Base-by-base conservation (phyloP, 53 echinoderm and acorn worm genomes). In the Luidia sarsii region DNA sequence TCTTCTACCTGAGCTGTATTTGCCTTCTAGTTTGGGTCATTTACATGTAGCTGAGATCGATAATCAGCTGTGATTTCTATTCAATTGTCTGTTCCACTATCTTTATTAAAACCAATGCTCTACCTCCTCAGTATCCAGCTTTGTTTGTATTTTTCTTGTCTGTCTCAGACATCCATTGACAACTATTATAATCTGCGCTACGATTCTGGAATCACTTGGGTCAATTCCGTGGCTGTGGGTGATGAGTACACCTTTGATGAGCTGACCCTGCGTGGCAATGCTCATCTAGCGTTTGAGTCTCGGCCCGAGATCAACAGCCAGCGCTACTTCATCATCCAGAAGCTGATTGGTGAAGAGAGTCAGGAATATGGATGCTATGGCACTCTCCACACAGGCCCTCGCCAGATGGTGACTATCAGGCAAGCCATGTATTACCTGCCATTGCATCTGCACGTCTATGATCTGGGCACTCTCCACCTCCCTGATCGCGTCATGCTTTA, bases 251-350 rank as follows among this genome's bases (percentile, higher is more conserved):
- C 53, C 29, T 82, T 88, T 57, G 85, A 85, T 43, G 80, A 85
- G 60, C 59, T 92, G 14, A 52, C 29, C 4, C 65, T 94, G n/a
- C 77, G 36, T 30, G 94, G 94, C 10, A 79, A 57, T 18, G 94
- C 91, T 8, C 94, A 94, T 51, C 86, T 94, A 28, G 94, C 70
- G n/a, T 86, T 94, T 66, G 94, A 91, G 71, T 49, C 73, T 52
- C 61, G 35, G 5, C 32, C 51, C 2, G 62, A 52, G 16, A 43
- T 34, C 50, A 28, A 65, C 11, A 63, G 31, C 19, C 32, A 71
- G 9, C 65, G 82, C 18, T 73, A 53, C 4, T 37, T 90, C 16
- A 37, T 67, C 33, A 66, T 91, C 46, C 69, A 60, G 56, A 59
- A 90, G 50, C 70, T 94, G 32, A 70, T 54, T 7, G 91, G 94